phyloP scores from a whole-genome alignment of 2,797 vertebrate genomes.

The Darevskia mixta region DNA sequence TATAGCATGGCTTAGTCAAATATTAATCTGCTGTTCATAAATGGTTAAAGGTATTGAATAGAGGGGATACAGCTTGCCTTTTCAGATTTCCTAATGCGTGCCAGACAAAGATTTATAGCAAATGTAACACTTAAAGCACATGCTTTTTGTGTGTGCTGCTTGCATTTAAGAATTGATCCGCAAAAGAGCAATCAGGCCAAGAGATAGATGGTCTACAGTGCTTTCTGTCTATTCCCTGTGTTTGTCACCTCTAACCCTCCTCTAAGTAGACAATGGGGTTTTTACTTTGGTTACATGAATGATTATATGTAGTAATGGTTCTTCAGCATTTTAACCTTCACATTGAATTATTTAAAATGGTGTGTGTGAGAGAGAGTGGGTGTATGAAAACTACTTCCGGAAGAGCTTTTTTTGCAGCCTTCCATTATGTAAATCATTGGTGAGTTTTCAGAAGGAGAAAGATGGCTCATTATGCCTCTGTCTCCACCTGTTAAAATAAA shows the following conservation, averaged over 20 bases:
- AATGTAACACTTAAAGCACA: constrained; percentile 15
- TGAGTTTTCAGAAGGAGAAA: constrained; percentile 35
- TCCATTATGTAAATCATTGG: constrained; percentile 23
- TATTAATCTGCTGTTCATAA: constrained; percentile 73
- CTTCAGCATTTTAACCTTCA: constrained; percentile 49
- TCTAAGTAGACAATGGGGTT: constrained; percentile 57
- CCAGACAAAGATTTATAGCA: constrained; percentile 49
- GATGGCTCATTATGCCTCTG: constrained; percentile 21
- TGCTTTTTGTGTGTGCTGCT: constrained; percentile 4
- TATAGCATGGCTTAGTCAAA: constrained; percentile 69
- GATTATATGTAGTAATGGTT: constrained; percentile 43
- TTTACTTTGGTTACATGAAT: constrained; percentile 56
- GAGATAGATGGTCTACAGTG: constrained; percentile 52
- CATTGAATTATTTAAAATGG: constrained; percentile 53
- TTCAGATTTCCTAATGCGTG: neutral
- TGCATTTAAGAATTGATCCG: constrained; percentile 40
- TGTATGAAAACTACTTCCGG: constrained; percentile 25
- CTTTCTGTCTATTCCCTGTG: constrained; percentile 55
- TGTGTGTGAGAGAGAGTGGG: constrained; percentile 16
- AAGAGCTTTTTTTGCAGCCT: neutral
- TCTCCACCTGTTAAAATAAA: constrained; percentile 40
- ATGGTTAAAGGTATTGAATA: constrained; percentile 65
- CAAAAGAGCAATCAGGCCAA: constrained; percentile 56
- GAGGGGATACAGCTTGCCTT: constrained; percentile 53
- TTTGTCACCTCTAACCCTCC: constrained; percentile 57